Conservation (phyloP, 2,888 invertebrate species). For the Oscheius onirici region DNA sequence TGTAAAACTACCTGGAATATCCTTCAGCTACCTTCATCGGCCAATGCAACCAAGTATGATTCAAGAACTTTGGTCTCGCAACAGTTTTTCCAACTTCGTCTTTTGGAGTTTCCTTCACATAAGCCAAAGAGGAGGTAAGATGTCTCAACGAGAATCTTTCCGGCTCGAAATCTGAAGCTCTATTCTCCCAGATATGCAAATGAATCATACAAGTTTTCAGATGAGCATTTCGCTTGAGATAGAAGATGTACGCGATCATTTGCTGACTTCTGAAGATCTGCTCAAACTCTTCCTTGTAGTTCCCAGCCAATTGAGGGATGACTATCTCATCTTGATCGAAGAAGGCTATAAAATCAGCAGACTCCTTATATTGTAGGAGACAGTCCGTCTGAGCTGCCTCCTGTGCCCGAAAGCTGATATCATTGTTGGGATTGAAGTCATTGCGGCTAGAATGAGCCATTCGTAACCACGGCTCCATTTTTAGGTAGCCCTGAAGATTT, state of each 20-base stretch:
- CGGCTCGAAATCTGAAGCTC: conserved; percentile 12
- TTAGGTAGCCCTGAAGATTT: conserved; percentile 34
- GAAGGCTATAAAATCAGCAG: conserved; percentile 46
- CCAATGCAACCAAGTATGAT: conserved; percentile 56
- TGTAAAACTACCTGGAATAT: neutral
- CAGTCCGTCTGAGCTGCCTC: conserved; percentile 55
- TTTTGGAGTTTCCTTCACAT: conserved; percentile 1
- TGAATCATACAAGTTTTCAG: conserved; percentile 32
- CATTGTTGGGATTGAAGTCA: conserved; percentile 51
- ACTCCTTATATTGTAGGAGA: conserved; percentile 51
- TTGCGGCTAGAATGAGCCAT: too few relatives aligned
- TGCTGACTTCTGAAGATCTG: conserved; percentile 4
- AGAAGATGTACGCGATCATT: conserved; percentile 7
- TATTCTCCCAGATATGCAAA: neutral
- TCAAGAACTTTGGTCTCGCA: conserved; percentile 40
- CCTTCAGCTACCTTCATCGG: conserved; percentile 23
- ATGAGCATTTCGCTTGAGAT: conserved; percentile 22
- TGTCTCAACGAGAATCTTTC: conserved; percentile 40
- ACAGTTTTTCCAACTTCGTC: conserved; percentile 52
- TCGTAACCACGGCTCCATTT: conserved; percentile 43
- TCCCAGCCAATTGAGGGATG: conserved; percentile 44
- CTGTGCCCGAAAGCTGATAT: conserved; percentile 51
- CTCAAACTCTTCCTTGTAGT: conserved; percentile 43
- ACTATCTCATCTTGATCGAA: conserved; percentile 52
- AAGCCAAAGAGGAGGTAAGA: conserved; percentile 34